phyloP scores from a whole-genome alignment of 2,113 vertebrate genomes.

The Protomyctophum bolini region DNA sequence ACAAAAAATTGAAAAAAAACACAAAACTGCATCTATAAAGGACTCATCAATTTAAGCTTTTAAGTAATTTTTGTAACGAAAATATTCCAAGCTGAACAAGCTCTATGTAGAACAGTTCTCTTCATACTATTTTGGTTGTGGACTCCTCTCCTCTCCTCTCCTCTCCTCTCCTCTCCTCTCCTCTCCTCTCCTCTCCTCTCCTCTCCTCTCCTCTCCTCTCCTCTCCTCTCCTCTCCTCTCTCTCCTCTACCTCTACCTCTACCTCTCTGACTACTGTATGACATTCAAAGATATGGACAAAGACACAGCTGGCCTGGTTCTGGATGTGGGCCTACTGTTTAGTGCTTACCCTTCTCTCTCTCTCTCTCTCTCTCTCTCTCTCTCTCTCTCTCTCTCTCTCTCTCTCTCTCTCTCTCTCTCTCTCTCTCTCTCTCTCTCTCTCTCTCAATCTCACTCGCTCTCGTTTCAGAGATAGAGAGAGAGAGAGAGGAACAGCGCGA shows the following conservation, averaged over 20 bases:
- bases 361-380: constrained; percentile 19
- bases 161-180: constrained; percentile 14
- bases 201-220: not conserved
- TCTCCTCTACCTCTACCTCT: not conserved
- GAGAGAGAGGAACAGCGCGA: constrained; percentile 6
- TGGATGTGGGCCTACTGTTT: constrained; percentile 59
- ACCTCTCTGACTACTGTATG: not conserved
- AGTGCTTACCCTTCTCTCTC: constrained; percentile 51
- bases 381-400: constrained; percentile 15
- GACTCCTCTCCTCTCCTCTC: constrained; percentile 2
- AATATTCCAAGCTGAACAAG: too few species aligned
- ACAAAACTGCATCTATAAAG: too few species aligned
- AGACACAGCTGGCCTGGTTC: constrained; percentile 68
- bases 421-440: constrained; percentile 5
- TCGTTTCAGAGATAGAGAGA: not conserved
- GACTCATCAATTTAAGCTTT: too few species aligned
- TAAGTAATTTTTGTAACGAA: too few species aligned
- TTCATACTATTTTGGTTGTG: too few species aligned
- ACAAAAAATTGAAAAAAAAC: too few species aligned
- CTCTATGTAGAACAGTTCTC: too few species aligned
- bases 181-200: not conserved
- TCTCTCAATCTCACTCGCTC: constrained; percentile 6
- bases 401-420: not conserved
- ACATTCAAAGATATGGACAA: constrained; percentile 64
- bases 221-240: not conserved